These are phyloP conservation scores for Gobius niger DNA, from an alignment of 2,113 vertebrate species.

Conservation along the genomic window DNA sequence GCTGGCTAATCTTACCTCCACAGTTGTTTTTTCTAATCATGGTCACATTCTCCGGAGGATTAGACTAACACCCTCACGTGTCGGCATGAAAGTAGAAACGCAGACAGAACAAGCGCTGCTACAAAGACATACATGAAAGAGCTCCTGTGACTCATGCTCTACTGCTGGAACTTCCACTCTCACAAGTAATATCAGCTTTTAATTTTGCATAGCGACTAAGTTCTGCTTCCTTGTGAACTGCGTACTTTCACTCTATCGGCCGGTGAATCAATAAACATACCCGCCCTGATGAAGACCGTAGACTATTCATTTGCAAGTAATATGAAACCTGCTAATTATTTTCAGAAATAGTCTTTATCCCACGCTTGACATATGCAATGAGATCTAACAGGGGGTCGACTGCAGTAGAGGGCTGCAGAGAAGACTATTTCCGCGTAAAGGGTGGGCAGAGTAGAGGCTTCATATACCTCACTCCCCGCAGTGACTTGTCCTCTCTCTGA, in stretches of 20 bases:
- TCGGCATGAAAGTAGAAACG: background rate
- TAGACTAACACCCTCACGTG: background rate
- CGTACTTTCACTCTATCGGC: background rate
- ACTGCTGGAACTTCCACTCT: background rate
- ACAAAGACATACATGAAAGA: constrained; percentile 4
- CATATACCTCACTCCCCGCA: too few relatives aligned
- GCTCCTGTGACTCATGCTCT: background rate
- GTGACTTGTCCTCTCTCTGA: too few relatives aligned
- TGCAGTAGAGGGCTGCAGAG: too few relatives aligned
- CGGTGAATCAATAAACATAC: too few relatives aligned
- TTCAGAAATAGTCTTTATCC: too few relatives aligned
- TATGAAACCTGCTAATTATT: too few relatives aligned
- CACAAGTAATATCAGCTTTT: background rate
- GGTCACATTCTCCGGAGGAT: background rate
- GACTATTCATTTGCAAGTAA: too few relatives aligned
- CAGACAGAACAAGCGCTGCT: background rate
- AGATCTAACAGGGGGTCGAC: too few relatives aligned
- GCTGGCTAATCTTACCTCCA: background rate
- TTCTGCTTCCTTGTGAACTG: background rate
- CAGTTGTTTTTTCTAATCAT: background rate
- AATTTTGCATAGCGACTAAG: background rate
- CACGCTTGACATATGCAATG: too few relatives aligned
- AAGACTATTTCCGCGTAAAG: too few relatives aligned
- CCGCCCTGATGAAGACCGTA: too few relatives aligned
- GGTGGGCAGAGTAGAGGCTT: too few relatives aligned